Percentiles rank a stretch among this genome's conserved stretches.
phyloP scores from a whole-genome alignment of 2,797 vertebrate species.

The Tolypeutes matacus region DNA sequence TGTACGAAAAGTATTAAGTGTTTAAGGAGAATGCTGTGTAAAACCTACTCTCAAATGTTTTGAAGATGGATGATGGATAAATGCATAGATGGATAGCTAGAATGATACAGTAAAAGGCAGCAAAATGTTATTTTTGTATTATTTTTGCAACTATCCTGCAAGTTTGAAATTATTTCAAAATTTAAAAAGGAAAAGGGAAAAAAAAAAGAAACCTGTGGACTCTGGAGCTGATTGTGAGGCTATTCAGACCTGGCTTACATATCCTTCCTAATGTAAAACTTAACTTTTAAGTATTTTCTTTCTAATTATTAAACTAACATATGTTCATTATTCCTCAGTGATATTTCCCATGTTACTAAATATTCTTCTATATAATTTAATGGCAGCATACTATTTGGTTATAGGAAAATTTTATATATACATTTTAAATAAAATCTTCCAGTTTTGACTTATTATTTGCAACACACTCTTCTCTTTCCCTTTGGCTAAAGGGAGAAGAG shows the following conservation, averaged over 20 bases:
- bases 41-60: too few relatives aligned
- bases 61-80: too few relatives aligned
- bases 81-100: too few relatives aligned
- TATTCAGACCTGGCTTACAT: not conserved
- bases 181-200: too few relatives aligned
- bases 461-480: not conserved
- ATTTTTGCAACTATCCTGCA: too few relatives aligned
- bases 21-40: too few relatives aligned
- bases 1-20: too few relatives aligned
- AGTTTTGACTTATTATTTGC: slow-evolving; percentile 5
- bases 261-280: not conserved
- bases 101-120: too few relatives aligned
- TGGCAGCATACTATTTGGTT: not conserved
- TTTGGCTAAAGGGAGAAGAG: not conserved
- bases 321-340: not conserved
- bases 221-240: not conserved
- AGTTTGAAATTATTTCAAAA: too few relatives aligned
- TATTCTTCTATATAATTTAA: not conserved
- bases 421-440: not conserved
- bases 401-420: not conserved
- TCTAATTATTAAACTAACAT: slow-evolving; percentile 8
- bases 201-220: not conserved
- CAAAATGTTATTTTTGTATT: too few relatives aligned
- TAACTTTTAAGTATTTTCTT: not conserved
- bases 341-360: not conserved